Conservation (phyloP, 2,113 vertebrate genomes). For the Hypocryptadius cinnamomeus region DNA sequence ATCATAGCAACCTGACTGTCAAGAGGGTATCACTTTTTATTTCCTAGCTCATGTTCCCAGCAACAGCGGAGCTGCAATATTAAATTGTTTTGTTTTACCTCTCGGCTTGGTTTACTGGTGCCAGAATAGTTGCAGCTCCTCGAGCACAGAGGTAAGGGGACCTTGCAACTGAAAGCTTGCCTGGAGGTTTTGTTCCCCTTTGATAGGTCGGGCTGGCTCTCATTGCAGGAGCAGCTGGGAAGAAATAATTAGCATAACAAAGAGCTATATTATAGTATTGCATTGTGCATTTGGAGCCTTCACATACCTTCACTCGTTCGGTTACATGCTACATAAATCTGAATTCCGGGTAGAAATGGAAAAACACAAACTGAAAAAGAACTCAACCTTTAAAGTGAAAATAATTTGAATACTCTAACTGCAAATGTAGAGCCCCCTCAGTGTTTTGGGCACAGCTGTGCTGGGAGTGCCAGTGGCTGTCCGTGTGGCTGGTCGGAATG, state of each 20-base stretch:
- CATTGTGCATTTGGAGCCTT: slow-evolving; percentile 48
- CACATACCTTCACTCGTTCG: not conserved
- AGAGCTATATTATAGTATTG: slow-evolving; percentile 54
- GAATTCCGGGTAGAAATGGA: not conserved
- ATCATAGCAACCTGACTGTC: slow-evolving; percentile 28
- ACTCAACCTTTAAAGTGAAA: not conserved
- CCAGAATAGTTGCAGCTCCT: not conserved
- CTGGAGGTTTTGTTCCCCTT: slow-evolving; percentile 54
- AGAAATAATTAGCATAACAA: slow-evolving; percentile 76
- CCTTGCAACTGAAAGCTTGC: slow-evolving; percentile 9
- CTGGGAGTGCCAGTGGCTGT: not conserved
- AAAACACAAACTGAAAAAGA: not conserved
- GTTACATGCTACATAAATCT: not conserved
- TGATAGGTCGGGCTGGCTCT: slow-evolving; percentile 53
- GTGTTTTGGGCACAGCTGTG: not conserved
- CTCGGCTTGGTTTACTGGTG: not conserved
- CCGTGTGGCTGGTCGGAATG: rapidly evolving
- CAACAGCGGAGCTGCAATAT: not conserved
- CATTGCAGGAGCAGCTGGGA: slow-evolving; percentile 70
- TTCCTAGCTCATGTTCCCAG: not conserved
- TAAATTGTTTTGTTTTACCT: slow-evolving; percentile 6
- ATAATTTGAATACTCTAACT: not conserved
- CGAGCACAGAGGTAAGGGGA: not conserved
- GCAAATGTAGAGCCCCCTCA: not conserved
- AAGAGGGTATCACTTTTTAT: slow-evolving; percentile 39